phyloP scores from a whole-genome alignment of 2,113 vertebrate species.

The Riparia riparia region DNA sequence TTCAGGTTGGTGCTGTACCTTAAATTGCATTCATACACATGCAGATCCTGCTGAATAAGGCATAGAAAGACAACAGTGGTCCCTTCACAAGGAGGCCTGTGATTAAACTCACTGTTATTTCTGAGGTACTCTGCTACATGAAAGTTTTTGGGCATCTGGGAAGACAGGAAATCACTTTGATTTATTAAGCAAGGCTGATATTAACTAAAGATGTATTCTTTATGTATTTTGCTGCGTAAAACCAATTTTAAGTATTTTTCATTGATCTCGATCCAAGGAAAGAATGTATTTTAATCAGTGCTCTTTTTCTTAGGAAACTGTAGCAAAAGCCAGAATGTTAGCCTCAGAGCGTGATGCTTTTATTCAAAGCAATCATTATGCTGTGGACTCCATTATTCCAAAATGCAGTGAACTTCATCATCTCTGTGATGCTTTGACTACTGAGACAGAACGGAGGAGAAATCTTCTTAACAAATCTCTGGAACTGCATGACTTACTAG shows the following conservation, averaged over 20 bases:
- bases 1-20: neutral
- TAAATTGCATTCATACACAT: fast-evolving
- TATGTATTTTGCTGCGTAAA: neutral
- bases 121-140: neutral
- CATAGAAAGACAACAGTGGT: neutral
- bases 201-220: neutral
- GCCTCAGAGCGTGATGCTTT: constrained; percentile 83
- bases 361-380: constrained; percentile 90
- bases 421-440: constrained; percentile 75
- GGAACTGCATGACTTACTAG: constrained; percentile 87
- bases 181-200: neutral
- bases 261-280: neutral
- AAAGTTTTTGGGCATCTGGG: neutral
- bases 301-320: constrained; percentile 76
- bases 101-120: neutral
- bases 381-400: constrained; percentile 92
- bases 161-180: neutral
- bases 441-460: constrained; percentile 72
- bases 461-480: constrained; percentile 84
- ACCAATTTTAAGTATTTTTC: neutral
- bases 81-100: neutral
- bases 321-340: constrained; percentile 82
- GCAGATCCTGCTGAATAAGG: neutral
- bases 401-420: constrained; percentile 90
- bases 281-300: neutral